These are phyloP conservation scores for Sialis fuliginosa DNA, from an alignment of 2,888 invertebrate genomes.

Conservation along the genomic window DNA sequence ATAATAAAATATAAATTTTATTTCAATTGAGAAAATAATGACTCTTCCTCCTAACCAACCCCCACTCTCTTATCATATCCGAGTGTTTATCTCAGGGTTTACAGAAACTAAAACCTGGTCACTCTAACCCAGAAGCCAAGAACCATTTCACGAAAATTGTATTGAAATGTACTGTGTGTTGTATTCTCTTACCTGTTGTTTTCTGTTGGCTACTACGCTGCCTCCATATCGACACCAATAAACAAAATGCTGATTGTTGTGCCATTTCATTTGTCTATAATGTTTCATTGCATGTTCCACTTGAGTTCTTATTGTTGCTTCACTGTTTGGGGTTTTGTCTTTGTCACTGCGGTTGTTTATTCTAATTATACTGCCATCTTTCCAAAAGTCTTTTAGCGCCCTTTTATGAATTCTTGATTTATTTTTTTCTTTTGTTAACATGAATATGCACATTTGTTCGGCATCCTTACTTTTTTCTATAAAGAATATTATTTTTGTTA, in stretches of 20 bases:
- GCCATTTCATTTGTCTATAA: conserved; percentile 43
- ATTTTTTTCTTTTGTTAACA: conserved; percentile 36
- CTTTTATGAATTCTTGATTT: conserved; percentile 37
- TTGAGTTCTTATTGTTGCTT: conserved; percentile 50
- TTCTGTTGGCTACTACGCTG: neutral
- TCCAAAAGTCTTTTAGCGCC: conserved; percentile 49
- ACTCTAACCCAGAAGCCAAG: no score
- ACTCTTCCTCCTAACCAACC: no score
- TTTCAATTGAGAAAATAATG: no score
- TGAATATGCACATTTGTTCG: conserved; percentile 50
- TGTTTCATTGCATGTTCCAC: conserved; percentile 37
- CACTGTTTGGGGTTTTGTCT: conserved; percentile 44
- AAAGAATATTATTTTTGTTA: conserved; percentile 12
- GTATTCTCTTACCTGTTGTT: neutral
- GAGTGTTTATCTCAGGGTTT: no score
- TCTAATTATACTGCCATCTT: conserved; percentile 43
- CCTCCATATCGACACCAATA: conserved; percentile 52
- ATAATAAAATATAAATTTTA: no score
- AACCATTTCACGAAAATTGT: neutral
- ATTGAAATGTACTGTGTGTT: no score
- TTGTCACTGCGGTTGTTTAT: conserved; percentile 59
- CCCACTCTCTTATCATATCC: no score
- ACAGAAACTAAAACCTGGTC: no score
- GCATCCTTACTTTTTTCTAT: conserved; percentile 58
- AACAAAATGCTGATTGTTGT: conserved; percentile 47